Conservation (phyloP, 2,888 invertebrate genomes). For the Archips xylosteana region DNA sequence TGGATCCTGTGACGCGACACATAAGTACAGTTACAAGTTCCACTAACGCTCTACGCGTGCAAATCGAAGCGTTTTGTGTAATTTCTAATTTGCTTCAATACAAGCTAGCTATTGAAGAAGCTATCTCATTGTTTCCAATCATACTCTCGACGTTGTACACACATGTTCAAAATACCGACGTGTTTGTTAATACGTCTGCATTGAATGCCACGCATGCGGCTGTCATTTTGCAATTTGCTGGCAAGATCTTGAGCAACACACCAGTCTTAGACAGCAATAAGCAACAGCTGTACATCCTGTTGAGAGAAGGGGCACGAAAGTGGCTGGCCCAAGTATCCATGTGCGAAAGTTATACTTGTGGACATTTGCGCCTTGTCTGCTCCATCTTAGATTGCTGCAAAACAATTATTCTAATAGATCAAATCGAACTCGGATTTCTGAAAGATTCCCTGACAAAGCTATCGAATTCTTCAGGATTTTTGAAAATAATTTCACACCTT, state of each 20-base stretch:
- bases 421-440: constrained; percentile 62
- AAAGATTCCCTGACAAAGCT: constrained; percentile 65
- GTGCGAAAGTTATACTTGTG: constrained; percentile 74
- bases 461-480: constrained; percentile 77
- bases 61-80: constrained; percentile 87
- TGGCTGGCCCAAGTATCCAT: constrained; percentile 77
- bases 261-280: constrained; percentile 61
- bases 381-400: constrained; percentile 73
- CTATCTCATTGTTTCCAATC: constrained; percentile 81
- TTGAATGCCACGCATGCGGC: constrained; percentile 86
- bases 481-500: constrained; percentile 69
- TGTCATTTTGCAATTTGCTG: constrained; percentile 80
- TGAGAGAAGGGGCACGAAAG: constrained; percentile 76
- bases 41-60: constrained; percentile 83
- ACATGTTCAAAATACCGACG: constrained; percentile 85
- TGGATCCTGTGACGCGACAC: constrained; percentile 84
- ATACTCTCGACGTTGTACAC: constrained; percentile 84
- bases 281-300: constrained; percentile 69
- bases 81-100: constrained; percentile 85
- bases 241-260: constrained; percentile 61
- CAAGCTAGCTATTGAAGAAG: constrained; percentile 76
- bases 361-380: constrained; percentile 71
- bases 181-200: constrained; percentile 74
- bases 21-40: constrained; percentile 82
- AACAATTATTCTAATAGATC: constrained; percentile 64